Evolutionary conservation across 2,113 vertebrate species (phyloP).

Genomic region (Trogon surrucura): DNA sequence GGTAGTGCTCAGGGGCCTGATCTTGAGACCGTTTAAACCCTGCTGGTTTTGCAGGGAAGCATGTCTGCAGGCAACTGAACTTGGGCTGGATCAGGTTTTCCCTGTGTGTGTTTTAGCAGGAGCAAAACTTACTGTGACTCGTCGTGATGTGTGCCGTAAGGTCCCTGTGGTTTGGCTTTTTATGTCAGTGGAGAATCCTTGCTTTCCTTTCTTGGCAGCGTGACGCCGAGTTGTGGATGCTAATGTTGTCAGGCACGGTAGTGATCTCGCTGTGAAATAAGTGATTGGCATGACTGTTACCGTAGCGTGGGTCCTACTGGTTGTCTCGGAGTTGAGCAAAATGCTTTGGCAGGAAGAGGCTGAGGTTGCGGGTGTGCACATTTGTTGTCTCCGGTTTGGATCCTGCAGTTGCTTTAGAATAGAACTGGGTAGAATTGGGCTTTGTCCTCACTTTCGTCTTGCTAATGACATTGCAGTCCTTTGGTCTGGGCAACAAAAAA

Average conservation of each 20-base stretch:
- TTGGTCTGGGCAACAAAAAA: not conserved
- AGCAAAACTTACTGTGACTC: not conserved
- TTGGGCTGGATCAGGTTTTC: not conserved
- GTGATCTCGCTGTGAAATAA: not conserved
- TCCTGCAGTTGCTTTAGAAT: not conserved
- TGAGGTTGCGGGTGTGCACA: not conserved
- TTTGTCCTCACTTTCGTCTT: not conserved
- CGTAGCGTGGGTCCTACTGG: not conserved
- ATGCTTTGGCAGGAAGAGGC: not conserved
- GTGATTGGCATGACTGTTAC: not conserved
- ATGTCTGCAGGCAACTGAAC: not conserved
- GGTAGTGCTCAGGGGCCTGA: accelerated
- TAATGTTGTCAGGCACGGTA: not conserved
- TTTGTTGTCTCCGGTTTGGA: not conserved
- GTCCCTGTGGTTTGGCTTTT: not conserved
- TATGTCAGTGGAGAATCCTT: not conserved
- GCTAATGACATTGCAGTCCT: not conserved
- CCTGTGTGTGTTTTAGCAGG: not conserved
- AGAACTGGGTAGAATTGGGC: not conserved
- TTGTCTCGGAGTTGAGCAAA: not conserved
- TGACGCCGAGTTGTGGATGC: accelerated
- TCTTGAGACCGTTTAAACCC: not conserved
- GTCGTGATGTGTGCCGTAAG: not conserved
- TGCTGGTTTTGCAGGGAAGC: not conserved
- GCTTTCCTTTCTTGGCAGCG: not conserved